Conservation (phyloP, 2,888 invertebrate genomes). For the Polyommatus icarus region DNA sequence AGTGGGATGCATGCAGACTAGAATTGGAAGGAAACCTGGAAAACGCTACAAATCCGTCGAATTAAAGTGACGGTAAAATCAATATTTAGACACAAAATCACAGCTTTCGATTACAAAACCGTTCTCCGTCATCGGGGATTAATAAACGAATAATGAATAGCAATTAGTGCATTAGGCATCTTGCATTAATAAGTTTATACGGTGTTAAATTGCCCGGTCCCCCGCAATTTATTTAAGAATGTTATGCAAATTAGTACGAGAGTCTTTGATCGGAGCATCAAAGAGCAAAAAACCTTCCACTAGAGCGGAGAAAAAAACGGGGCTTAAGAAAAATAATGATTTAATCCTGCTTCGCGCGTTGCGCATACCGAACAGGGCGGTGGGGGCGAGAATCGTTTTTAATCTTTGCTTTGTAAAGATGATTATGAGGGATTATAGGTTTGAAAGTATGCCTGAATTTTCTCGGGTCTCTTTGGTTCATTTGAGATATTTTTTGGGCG, state of each 20-base stretch:
- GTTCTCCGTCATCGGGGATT: constrained; percentile 4
- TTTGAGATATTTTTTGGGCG: constrained; percentile 77
- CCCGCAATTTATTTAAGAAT: constrained; percentile 79
- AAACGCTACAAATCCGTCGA: neutral
- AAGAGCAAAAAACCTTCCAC: constrained; percentile 75
- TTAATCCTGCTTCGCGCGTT: constrained; percentile 80
- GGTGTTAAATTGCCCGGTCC: constrained; percentile 60
- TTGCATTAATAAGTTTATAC: constrained; percentile 74
- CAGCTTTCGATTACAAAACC: constrained; percentile 49
- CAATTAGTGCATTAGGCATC: constrained; percentile 68
- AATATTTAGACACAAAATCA: neutral
- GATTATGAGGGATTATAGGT: constrained; percentile 82
- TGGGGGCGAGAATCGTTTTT: constrained; percentile 78
- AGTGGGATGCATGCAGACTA: neutral
- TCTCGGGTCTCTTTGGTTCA: constrained; percentile 69
- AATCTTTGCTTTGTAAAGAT: constrained; percentile 83
- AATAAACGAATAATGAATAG: constrained; percentile 27
- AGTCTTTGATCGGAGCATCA: constrained; percentile 80
- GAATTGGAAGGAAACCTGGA: neutral
- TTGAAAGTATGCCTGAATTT: constrained; percentile 80
- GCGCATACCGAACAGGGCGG: constrained; percentile 75
- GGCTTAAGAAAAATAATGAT: constrained; percentile 82
- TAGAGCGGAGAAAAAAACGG: constrained; percentile 72
- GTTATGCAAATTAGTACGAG: constrained; percentile 81
- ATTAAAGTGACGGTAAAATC: neutral